Base-by-base conservation (phyloP, 2,113 vertebrate species). In the Eptatretus burgeri region DNA sequence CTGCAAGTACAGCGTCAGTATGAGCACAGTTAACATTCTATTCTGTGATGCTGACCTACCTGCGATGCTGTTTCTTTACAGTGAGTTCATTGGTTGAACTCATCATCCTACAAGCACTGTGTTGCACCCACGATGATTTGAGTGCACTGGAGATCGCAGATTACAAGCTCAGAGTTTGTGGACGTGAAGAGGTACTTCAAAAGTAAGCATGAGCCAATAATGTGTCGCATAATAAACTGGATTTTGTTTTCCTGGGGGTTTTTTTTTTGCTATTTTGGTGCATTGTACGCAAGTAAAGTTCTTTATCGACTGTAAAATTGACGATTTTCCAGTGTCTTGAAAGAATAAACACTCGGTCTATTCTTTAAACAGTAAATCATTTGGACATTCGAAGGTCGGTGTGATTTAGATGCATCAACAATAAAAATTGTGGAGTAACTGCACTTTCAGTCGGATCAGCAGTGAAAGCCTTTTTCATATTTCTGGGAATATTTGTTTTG, bases 71-170 rank as follows among this genome's bases (percentile, higher is more conserved):
- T 69, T 70, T 70, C 72, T 70, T 62, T 70, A 66, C 77, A 98
- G 89, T 86, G 77, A 91, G 81, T 71, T 95, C 91, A 70, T 83
- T 85, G 49, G 84, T 98, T 69, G 89, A 98, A 74, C 74, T 98
- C 69, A 71, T 98, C 67, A 88, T 98, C 74, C 87, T 89, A 76
- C 91, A 98, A 74, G 91, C 91, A 50, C 79, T 98, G 65, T 98
- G 91, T 70, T 98, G 91, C 86, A 84, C 84, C 41, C 89, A 98
- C 9, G 89, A 98, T 71, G 85, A 98, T 74, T 77, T 98, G 72
- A 86, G 81, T 74, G 78, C 84, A 75, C 81, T 95, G 68, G 83
- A 95, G 71, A 83, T 88, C 71, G 77, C 78, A 75, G 91, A 80
- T 74, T 88, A 95, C 69, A 73, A 94, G 74, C 79, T 98, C 68